Percentiles rank a stretch among this genome's conserved stretches.
Evolutionary conservation across 64 coral and sea anemone species (phyloP).

Genomic region (Montipora cactus): DNA sequence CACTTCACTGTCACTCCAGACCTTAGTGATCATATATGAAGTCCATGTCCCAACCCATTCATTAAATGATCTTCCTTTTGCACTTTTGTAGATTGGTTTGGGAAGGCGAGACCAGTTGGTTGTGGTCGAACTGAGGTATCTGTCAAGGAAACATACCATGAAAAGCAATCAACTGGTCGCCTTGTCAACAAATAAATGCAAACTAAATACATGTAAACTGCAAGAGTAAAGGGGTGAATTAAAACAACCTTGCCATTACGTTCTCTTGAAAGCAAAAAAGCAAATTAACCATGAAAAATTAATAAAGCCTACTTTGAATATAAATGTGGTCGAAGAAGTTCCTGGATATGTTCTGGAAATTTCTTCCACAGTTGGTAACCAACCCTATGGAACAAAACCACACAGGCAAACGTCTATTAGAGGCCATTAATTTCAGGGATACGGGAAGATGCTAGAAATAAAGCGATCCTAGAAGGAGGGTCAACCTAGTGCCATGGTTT

Average conservation of each 20-base stretch:
- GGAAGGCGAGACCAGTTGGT: slow-evolving; percentile 83
- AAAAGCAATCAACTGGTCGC: too few relatives aligned
- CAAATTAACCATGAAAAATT: not conserved
- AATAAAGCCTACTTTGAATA: slow-evolving; percentile 90
- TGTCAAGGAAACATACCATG: not conserved
- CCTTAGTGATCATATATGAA: slow-evolving; percentile 94
- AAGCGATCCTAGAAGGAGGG: too few relatives aligned
- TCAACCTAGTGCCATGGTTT: too few relatives aligned
- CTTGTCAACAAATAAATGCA: too few relatives aligned
- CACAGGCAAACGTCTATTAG: not conserved
- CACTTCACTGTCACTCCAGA: not conserved
- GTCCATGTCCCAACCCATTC: slow-evolving; percentile 97
- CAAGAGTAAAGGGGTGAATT: too few relatives aligned
- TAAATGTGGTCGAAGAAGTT: slow-evolving; percentile 88
- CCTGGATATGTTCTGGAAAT: slow-evolving; percentile 97
- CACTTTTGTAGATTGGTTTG: slow-evolving; percentile 91
- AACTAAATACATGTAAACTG: too few relatives aligned
- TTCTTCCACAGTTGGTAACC: slow-evolving; percentile 87
- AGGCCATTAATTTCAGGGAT: too few relatives aligned
- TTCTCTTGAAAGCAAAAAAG: not conserved
- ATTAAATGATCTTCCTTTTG: slow-evolving; percentile 77
- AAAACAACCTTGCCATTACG: not conserved
- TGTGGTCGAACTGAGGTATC: slow-evolving; percentile 86
- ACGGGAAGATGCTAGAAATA: too few relatives aligned
- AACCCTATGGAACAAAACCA: slow-evolving; percentile 40